These are phyloP conservation scores for Philereme vetulata DNA, from an alignment of 2,888 invertebrate species.

Conservation along the genomic window DNA sequence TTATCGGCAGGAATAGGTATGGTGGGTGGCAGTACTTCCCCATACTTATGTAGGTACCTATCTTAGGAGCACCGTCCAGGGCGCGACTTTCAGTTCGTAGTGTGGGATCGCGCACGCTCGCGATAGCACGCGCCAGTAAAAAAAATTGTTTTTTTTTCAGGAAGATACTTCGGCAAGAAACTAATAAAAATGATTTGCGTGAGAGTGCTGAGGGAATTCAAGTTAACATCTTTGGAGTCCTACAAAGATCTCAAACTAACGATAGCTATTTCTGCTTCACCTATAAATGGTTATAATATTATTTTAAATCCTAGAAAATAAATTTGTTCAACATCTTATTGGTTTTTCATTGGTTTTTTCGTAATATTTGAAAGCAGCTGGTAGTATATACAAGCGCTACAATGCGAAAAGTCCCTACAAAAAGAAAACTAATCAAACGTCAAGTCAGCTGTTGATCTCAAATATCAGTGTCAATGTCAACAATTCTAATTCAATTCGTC, in stretches of 20 bases:
- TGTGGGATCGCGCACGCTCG: no score
- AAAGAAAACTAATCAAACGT: no score
- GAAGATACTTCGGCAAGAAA: slow-evolving; percentile 63
- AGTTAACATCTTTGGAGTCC: slow-evolving; percentile 49
- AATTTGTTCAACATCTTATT: not conserved
- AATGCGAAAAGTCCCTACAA: no score
- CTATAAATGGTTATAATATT: slow-evolving; percentile 56
- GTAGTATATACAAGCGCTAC: no score
- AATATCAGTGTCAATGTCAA: not conserved
- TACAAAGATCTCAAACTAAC: slow-evolving; percentile 58
- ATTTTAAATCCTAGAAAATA: slow-evolving; percentile 42
- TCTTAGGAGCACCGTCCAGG: no score
- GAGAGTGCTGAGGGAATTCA: slow-evolving; percentile 55
- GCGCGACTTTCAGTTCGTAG: no score
- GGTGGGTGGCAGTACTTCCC: no score
- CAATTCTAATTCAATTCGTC: not conserved
- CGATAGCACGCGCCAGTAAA: no score
- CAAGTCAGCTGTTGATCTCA: no score
- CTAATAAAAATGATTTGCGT: slow-evolving; percentile 64
- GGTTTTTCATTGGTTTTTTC: not conserved
- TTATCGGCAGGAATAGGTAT: no score
- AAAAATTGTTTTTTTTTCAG: slow-evolving; percentile 49
- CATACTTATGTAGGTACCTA: not conserved
- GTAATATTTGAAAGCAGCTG: no score
- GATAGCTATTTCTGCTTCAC: slow-evolving; percentile 60